phyloP scores from a whole-genome alignment of 2,797 vertebrate genomes.

The Synanceia verrucosa region DNA sequence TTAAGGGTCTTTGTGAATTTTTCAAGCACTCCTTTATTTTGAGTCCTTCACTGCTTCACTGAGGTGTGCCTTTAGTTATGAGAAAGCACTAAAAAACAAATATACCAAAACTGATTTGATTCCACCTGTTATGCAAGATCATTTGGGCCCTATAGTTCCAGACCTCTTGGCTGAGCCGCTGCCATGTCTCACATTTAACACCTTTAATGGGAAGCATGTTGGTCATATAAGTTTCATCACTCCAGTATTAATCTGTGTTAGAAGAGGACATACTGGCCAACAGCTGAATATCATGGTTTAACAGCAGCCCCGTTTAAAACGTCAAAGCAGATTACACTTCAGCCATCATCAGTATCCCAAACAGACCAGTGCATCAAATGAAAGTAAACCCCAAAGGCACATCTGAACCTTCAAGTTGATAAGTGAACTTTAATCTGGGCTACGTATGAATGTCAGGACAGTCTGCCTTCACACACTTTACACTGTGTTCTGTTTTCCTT shows the following conservation, averaged over 20 bases:
- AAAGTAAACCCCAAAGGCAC: slow-evolving; percentile 26
- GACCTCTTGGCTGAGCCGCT: no score
- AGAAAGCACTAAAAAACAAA: no score
- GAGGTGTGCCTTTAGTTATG: background rate
- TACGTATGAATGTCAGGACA: slow-evolving; percentile 25
- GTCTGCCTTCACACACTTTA: slow-evolving; percentile 33
- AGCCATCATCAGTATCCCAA: background rate
- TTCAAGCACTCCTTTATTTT: background rate
- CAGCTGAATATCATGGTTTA: background rate
- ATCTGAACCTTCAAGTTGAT: slow-evolving; percentile 24
- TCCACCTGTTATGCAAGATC: background rate
- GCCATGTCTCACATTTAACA: no score
- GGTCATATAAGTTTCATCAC: background rate
- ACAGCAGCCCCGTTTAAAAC: slow-evolving; percentile 4
- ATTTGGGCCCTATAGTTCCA: background rate
- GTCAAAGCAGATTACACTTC: background rate
- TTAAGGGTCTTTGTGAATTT: background rate
- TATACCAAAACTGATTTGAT: background rate
- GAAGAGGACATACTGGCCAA: background rate
- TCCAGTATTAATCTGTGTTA: slow-evolving; percentile 1
- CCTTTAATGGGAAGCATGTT: background rate
- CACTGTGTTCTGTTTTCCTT: slow-evolving; percentile 47
- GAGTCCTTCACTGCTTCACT: background rate
- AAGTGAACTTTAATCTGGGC: slow-evolving; percentile 47
- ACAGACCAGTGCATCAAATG: slow-evolving; percentile 6